These are phyloP conservation scores for Alauda arvensis DNA, from an alignment of 2,797 vertebrate species.

Conservation along the genomic window DNA sequence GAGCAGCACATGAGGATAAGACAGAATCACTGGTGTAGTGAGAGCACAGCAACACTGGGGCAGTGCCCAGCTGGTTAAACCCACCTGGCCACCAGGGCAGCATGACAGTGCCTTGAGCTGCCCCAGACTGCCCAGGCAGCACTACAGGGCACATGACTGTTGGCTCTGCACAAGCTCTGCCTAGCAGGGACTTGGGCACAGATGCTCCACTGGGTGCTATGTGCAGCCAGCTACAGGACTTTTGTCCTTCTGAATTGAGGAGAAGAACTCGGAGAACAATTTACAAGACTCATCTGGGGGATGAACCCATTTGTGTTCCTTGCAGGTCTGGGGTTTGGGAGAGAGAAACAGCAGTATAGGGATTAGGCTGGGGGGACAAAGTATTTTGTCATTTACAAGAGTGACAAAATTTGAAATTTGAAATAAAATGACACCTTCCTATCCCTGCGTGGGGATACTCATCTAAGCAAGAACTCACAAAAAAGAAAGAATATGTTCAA, in stretches of 20 bases:
- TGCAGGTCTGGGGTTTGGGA: background rate
- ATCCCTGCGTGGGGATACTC: background rate
- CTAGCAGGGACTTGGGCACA: background rate
- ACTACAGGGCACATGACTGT: background rate
- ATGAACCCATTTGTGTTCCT: background rate
- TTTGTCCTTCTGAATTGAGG: background rate
- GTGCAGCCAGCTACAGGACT: background rate
- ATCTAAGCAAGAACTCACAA: background rate
- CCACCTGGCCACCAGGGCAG: background rate
- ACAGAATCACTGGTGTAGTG: background rate
- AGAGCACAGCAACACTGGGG: background rate
- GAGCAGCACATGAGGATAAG: background rate
- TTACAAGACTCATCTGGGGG: background rate
- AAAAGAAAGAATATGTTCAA: background rate
- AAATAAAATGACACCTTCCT: background rate
- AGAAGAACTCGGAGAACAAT: background rate
- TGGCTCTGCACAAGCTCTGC: background rate
- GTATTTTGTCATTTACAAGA: background rate
- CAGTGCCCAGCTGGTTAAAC: background rate
- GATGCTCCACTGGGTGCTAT: background rate
- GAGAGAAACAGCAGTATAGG: background rate
- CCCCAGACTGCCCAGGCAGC: background rate
- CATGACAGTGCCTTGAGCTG: background rate
- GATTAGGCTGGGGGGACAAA: background rate
- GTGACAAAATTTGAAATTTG: background rate